Evolutionary conservation across 1,140 invertebrate genomes (phyloP).

Genomic region (Drosophila nigrodunni): DNA sequence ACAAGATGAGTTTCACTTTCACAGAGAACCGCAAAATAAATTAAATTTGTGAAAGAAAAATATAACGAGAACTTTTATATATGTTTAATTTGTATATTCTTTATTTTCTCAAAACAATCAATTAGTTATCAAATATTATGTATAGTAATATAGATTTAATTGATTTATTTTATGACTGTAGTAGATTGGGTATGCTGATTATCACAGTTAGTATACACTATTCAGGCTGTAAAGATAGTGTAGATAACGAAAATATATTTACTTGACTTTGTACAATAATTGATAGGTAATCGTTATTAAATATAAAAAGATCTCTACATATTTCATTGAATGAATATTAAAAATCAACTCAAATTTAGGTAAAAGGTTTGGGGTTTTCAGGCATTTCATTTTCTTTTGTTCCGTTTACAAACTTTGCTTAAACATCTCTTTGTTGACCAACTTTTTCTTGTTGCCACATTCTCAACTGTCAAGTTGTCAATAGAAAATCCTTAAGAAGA

Average conservation of each 20-base stretch:
- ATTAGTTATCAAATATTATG: background rate
- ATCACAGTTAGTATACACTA: background rate
- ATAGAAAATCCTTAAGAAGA: constrained; percentile 14
- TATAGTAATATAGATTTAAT: too few relatives aligned
- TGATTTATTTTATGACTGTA: background rate
- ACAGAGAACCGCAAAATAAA: background rate
- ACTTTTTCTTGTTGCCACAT: constrained; percentile 19
- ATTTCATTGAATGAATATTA: too few relatives aligned
- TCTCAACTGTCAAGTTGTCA: constrained; percentile 36
- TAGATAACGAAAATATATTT: constrained; percentile 2
- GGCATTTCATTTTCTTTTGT: background rate
- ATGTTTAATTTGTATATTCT: too few relatives aligned
- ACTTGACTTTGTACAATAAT: too few relatives aligned
- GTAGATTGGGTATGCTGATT: background rate
- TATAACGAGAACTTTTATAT: background rate
- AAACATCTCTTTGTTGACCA: background rate
- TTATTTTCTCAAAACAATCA: background rate
- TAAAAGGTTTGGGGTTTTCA: too few relatives aligned
- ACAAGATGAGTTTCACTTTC: constrained; percentile 1
- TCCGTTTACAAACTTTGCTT: background rate
- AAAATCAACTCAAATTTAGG: too few relatives aligned
- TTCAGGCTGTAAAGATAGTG: constrained; percentile 12
- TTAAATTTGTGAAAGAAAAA: background rate
- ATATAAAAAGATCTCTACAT: too few relatives aligned
- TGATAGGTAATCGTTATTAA: too few relatives aligned